Base-by-base conservation (phyloP, 2,888 invertebrate species). In the Aphidoletes aphidimyza region DNA sequence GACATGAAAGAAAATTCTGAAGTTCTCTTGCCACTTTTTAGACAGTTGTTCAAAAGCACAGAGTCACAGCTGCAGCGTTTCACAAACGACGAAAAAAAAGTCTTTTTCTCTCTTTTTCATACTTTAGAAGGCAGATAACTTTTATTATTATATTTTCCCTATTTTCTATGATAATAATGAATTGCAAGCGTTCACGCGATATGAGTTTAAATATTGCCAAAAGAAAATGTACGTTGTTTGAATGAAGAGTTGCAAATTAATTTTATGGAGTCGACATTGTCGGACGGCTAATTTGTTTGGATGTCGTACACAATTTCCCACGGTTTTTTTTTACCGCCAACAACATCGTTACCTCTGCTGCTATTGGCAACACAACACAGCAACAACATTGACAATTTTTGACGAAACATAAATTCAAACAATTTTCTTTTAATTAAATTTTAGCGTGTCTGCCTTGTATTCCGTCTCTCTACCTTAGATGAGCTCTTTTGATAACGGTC, bases 31-130 rank as follows among this genome's bases (percentile, higher is more conserved):
- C 14, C 54, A 42, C 34, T 14, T 30, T 69, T 9, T 9, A 69
- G 14, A 30, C 69, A 14, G 17, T 17, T 34, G 30, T 69, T 69
- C 22, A 54, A 22, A n/a, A n/a, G n/a, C n/a, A n/a, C n/a, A n/a
- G 22, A 54, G 22, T 3, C 54, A 54, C 69, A 69, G 69, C 69
- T 69, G 69, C 69, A 69, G 1, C n/a, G 34, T 69, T 69, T 22
- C 26, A n/a, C n/a, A n/a, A n/a, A n/a, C n/a, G n/a, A n/a, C n/a
- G n/a, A n/a, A n/a, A n/a, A n/a, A n/a, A n/a, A n/a, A n/a, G n/a
- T n/a, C n/a, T n/a, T n/a, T 69, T 69, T 30, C 30, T 26, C 5
- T 26, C 54, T 11, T 54, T 22, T 54, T n/a, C 54, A 5, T 3
- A 6, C 22, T 22, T 22, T 22, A 6, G 22, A 22, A 54, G 2